phyloP scores from a whole-genome alignment of 2,797 vertebrate species.

The Syncerus caffer region DNA sequence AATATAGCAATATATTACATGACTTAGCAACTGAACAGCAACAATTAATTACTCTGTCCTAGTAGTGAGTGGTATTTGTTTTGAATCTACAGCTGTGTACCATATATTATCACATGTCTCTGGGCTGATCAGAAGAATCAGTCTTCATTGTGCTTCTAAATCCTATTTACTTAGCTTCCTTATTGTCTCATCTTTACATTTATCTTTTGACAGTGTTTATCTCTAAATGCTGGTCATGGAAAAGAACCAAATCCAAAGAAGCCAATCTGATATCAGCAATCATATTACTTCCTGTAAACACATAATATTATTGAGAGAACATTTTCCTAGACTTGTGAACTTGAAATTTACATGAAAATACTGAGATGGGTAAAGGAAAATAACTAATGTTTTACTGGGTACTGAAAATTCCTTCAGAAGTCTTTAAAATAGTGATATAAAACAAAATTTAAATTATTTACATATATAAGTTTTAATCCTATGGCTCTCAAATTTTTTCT shows the following conservation, averaged over 20 bases:
- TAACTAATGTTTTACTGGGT: not conserved
- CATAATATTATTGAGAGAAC: not conserved
- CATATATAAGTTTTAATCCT: not conserved
- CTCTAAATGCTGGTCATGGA: not conserved
- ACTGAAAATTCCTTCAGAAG: not conserved
- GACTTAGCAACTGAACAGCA: not conserved
- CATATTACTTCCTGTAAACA: not conserved
- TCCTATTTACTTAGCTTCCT: not conserved
- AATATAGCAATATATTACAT: not conserved
- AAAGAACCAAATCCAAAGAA: not conserved
- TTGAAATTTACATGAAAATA: constrained; percentile 3
- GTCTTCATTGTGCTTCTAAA: not conserved
- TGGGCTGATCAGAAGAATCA: not conserved
- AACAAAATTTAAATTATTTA: not conserved
- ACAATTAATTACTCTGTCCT: not conserved
- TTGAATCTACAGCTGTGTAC: not conserved
- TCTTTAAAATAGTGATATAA: not conserved
- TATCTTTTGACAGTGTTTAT: constrained; percentile 4
- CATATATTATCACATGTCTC: not conserved
- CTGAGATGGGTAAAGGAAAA: not conserved
- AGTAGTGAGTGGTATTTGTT: not conserved
- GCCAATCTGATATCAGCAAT: not conserved
- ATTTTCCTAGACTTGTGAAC: not conserved
- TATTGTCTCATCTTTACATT: not conserved
- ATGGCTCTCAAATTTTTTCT: not conserved